phyloP scores from a whole-genome alignment of 2,113 vertebrate genomes.

The Oenanthe melanoleuca region DNA sequence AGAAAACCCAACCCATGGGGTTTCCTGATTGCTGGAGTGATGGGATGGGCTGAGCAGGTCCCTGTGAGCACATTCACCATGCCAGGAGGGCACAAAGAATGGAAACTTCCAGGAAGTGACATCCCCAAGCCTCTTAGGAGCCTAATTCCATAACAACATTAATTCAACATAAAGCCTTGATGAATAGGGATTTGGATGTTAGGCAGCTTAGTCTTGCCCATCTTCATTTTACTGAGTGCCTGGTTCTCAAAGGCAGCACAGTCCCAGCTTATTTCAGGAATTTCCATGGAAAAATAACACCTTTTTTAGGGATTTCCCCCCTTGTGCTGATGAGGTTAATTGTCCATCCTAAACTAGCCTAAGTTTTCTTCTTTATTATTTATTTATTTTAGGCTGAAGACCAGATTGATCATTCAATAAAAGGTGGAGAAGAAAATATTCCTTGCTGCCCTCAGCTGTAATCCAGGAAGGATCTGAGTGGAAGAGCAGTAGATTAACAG shows the following conservation, averaged over 20 bases:
- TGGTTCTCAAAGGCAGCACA: neutral
- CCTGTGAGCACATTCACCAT: neutral
- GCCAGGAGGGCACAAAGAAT: neutral
- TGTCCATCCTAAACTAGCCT: neutral
- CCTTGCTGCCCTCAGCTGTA: neutral
- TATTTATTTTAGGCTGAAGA: neutral
- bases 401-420: neutral
- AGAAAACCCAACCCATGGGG: neutral
- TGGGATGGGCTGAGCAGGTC: neutral
- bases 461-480: neutral
- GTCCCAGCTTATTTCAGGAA: neutral
- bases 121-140: conserved; percentile 63
- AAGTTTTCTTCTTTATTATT: neutral
- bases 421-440: neutral
- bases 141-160: conserved; percentile 51
- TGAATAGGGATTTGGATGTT: conserved; percentile 56
- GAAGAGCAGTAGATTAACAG: neutral
- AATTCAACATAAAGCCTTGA: conserved; percentile 52
- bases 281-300: neutral
- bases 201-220: conserved; percentile 59
- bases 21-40: neutral
- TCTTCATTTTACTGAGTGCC: conserved; percentile 53
- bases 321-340: neutral
- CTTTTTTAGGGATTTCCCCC: neutral
- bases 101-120: conserved; percentile 25